Conservation (phyloP, 2,113 vertebrate species). For the Galemys pyrenaicus region DNA sequence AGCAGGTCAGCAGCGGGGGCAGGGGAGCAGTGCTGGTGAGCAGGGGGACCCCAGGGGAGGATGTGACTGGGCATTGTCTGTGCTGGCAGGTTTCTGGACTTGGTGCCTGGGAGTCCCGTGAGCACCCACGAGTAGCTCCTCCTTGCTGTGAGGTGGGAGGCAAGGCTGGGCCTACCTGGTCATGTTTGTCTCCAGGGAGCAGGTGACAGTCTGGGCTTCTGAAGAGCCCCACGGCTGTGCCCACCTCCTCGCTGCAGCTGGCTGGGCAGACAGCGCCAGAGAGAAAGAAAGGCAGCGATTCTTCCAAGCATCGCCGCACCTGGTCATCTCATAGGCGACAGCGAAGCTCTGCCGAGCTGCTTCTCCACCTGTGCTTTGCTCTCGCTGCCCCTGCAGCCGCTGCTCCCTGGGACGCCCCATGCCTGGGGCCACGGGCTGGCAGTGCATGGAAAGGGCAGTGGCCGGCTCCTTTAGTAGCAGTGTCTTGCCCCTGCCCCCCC, state of each 20-base stretch:
- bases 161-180: not conserved
- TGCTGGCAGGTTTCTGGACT: not conserved
- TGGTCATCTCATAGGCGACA: not conserved
- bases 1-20: no score
- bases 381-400: not conserved
- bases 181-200: not conserved
- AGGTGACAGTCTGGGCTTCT: not conserved
- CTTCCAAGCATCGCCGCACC: not conserved
- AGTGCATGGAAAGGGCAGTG: no score
- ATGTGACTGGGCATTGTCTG: not conserved
- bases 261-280: not conserved
- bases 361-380: rapidly evolving
- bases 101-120: not conserved
- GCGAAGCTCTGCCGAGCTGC: not conserved
- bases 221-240: not conserved
- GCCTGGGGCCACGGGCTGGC: no score
- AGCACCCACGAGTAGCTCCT: not conserved
- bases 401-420: not conserved
- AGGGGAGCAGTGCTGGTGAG: not conserved
- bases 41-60: not conserved
- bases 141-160: not conserved
- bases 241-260: not conserved
- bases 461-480: no score
- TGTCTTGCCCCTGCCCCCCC: not conserved
- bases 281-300: not conserved